A percentile compares a stretch with the other conserved stretches of the same genome.
Conservation (phyloP, 2,113 vertebrate genomes). For the Hemibagrus wyckioides region DNA sequence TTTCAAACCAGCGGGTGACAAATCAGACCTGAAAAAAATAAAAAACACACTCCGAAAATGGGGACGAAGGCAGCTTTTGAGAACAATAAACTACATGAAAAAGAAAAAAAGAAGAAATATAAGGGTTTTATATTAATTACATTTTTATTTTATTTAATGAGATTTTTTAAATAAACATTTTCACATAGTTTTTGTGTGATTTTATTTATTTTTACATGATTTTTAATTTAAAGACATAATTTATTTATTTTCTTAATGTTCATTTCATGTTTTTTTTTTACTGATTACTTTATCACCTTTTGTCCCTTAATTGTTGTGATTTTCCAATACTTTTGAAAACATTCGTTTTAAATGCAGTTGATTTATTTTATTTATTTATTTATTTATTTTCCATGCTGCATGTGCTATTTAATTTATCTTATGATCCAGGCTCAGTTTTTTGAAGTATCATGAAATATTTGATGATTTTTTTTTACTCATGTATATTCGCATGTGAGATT, state of each 20-base stretch:
- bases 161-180: background rate
- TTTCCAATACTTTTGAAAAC: background rate
- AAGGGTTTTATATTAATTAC: background rate
- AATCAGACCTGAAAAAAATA: background rate
- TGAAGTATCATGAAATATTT: no score
- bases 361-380: background rate
- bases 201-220: background rate
- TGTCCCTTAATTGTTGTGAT: no score
- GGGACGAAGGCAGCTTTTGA: background rate
- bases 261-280: background rate
- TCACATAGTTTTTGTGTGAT: background rate
- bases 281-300: no score
- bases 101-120: background rate
- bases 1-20: background rate
- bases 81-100: background rate
- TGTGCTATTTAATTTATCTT: background rate
- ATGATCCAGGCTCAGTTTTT: background rate
- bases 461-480: background rate
- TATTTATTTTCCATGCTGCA: background rate
- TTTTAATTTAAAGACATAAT: background rate
- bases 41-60: background rate
- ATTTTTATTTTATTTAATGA: background rate
- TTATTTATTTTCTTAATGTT: background rate
- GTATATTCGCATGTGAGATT: background rate
- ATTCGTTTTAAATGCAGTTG: background rate